phyloP scores from a whole-genome alignment of 2,797 vertebrate genomes.

The Oreonectes daqikongensis region DNA sequence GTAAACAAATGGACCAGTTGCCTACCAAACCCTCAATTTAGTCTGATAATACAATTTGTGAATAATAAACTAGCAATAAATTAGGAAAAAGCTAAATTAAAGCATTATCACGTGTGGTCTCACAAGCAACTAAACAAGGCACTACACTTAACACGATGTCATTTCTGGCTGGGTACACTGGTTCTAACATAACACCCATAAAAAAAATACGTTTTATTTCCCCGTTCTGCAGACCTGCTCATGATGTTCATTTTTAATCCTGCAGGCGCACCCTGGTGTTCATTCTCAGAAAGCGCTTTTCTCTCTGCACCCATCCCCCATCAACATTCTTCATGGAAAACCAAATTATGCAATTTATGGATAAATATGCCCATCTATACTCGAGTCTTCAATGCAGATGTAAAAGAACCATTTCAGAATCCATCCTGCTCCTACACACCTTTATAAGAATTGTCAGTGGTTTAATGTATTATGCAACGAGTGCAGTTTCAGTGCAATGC shows the following conservation, averaged over 20 bases:
- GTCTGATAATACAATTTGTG: not conserved
- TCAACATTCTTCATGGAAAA: not conserved
- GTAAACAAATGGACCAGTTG: too few species aligned
- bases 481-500: not conserved
- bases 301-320: conserved; percentile 30
- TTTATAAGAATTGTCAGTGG: not conserved
- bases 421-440: not conserved
- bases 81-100: not conserved
- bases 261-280: conserved; percentile 34
- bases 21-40: too few species aligned
- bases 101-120: not conserved
- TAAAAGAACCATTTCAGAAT: not conserved
- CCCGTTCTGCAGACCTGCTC: conserved; percentile 14
- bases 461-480: not conserved
- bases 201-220: conserved; percentile 9
- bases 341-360: not conserved
- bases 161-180: not conserved
- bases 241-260: not conserved
- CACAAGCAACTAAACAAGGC: not conserved
- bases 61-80: not conserved
- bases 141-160: not conserved
- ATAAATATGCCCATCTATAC: not conserved
- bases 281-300: not conserved
- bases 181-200: conserved; percentile 21
- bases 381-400: not conserved